These are phyloP conservation scores for Diaperis boleti DNA, from an alignment of 2,888 invertebrate species.

Conservation along the genomic window DNA sequence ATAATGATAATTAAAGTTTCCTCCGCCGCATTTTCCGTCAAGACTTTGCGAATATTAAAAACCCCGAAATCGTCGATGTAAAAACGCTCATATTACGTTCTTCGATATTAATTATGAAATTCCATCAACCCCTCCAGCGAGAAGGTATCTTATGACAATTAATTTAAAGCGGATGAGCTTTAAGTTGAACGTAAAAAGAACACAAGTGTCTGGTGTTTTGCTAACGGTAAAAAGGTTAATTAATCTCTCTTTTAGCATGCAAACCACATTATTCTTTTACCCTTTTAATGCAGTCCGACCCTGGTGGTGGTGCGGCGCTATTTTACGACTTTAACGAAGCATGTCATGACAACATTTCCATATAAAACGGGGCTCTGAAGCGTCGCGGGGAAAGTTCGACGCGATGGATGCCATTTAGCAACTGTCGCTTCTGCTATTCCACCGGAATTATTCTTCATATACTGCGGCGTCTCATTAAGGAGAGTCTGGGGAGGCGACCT, in stretches of 20 bases:
- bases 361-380: constrained; percentile 53
- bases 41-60: neutral
- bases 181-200: constrained; percentile 48
- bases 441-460: constrained; percentile 57
- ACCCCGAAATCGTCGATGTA: neutral
- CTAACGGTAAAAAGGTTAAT: constrained; percentile 63
- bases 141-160: constrained; percentile 46
- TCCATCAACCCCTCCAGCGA: neutral
- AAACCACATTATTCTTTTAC: constrained; percentile 64
- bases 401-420: constrained; percentile 60
- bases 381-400: constrained; percentile 58
- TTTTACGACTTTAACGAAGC: constrained; percentile 66
- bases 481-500: constrained; percentile 27
- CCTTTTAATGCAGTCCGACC: constrained; percentile 63
- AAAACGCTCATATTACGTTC: neutral
- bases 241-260: constrained; percentile 64
- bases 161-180: constrained; percentile 49
- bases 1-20: neutral
- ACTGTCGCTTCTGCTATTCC: constrained; percentile 56
- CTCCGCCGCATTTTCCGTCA: neutral
- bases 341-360: constrained; percentile 61
- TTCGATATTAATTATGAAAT: constrained; percentile 5
- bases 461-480: constrained; percentile 48
- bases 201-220: constrained; percentile 57
- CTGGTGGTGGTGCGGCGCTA: constrained; percentile 62